These are phyloP conservation scores for Andrena hattorfiana DNA, from an alignment of 2,888 invertebrate species.

Conservation along the genomic window DNA sequence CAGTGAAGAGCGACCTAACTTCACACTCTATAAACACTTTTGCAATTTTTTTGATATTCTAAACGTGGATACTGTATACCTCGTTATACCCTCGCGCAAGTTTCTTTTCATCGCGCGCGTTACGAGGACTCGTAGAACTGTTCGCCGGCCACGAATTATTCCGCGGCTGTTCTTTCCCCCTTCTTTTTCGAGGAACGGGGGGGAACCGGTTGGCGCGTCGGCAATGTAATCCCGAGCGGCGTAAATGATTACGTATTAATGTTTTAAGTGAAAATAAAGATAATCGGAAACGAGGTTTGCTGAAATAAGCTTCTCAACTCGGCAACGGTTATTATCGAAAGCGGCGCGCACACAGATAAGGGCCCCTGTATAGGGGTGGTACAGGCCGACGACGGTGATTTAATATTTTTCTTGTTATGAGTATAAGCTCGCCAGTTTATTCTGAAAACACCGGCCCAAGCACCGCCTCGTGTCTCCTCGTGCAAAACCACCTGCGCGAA, in stretches of 20 bases:
- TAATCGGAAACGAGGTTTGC: conserved; percentile 37
- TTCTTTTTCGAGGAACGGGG: background rate
- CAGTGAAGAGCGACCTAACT: too few species aligned
- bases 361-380: conserved; percentile 57
- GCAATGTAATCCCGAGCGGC: conserved; percentile 11
- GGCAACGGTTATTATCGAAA: conserved; percentile 42
- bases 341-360: conserved; percentile 46
- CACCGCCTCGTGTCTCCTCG: conserved; percentile 74
- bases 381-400: conserved; percentile 77
- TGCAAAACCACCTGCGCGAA: conserved; percentile 71
- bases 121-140: background rate
- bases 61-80: too few species aligned
- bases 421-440: conserved; percentile 82
- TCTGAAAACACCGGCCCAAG: conserved; percentile 81
- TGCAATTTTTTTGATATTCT: too few species aligned
- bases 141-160: conserved; percentile 21
- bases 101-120: conserved; percentile 16
- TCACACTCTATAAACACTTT: too few species aligned
- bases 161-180: conserved; percentile 15
- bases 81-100: background rate
- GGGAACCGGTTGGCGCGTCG: background rate
- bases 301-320: conserved; percentile 48
- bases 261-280: conserved; percentile 46
- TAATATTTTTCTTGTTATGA: conserved; percentile 84
- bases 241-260: conserved; percentile 37